These are phyloP conservation scores for Upupa epops DNA, from an alignment of 2,113 vertebrate genomes.

Conservation along the genomic window DNA sequence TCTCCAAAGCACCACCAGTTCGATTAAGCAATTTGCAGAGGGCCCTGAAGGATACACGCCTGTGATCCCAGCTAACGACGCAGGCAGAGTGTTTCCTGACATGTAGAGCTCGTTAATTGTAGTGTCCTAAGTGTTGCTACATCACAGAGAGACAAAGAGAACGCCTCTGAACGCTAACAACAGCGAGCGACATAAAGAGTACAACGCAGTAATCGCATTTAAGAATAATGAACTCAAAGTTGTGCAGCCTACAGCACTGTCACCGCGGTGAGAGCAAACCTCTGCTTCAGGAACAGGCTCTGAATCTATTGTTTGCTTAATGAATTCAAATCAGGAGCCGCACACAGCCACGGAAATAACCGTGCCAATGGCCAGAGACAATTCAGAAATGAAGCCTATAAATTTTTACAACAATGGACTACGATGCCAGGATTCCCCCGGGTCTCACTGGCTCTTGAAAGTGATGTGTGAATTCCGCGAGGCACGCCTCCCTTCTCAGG, in stretches of 20 bases:
- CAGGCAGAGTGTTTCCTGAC: neutral
- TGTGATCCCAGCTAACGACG: neutral
- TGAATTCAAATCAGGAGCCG: constrained; percentile 16
- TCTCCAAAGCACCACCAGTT: neutral
- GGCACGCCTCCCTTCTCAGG: neutral
- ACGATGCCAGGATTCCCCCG: neutral
- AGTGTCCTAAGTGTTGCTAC: neutral
- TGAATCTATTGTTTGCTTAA: neutral
- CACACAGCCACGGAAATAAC: neutral
- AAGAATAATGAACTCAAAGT: neutral
- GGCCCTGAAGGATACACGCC: neutral
- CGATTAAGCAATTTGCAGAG: neutral
- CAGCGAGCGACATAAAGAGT: neutral
- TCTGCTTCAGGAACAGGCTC: neutral
- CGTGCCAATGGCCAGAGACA: neutral
- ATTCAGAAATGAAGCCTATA: neutral
- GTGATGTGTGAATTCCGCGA: neutral
- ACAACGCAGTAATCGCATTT: neutral
- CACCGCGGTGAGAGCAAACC: neutral
- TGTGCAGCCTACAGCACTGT: neutral
- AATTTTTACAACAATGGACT: neutral
- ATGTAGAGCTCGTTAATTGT: neutral
- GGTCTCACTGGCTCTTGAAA: neutral
- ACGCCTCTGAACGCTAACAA: neutral
- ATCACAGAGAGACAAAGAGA: neutral